phyloP scores from a whole-genome alignment of 2,113 vertebrate species.

The Anoura caudifer region DNA sequence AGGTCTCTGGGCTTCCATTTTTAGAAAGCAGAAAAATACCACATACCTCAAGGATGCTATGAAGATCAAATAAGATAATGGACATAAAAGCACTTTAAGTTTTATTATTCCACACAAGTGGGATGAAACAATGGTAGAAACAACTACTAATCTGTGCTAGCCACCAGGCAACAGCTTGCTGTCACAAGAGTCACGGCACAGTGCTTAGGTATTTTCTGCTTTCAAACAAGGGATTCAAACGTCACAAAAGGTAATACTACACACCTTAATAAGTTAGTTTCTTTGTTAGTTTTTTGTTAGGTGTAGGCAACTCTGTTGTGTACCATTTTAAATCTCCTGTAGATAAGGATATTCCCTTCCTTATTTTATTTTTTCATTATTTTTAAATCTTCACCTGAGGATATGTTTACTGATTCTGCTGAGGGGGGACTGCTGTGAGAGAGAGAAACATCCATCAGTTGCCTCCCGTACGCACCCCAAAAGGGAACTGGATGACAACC shows the following conservation, averaged over 20 bases:
- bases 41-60: constrained; percentile 17
- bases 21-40: constrained; percentile 5
- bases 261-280: not conserved
- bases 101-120: constrained; percentile 23
- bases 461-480: no score
- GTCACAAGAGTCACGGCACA: not conserved
- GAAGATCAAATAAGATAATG: constrained; percentile 24
- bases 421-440: no score
- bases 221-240: constrained; percentile 24
- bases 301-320: not conserved
- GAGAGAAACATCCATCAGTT: no score
- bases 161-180: not conserved
- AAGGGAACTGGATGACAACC: no score
- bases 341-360: not conserved
- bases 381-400: no score
- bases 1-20: not conserved
- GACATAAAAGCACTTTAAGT: not conserved
- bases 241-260: not conserved
- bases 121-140: not conserved
- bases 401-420: no score
- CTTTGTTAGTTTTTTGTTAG: constrained; percentile 26
- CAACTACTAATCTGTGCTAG: not conserved
- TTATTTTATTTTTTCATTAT: not conserved
- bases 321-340: constrained; percentile 27
- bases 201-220: not conserved